Conservation (phyloP, 2,113 vertebrate genomes). For the Tringa solitaria region DNA sequence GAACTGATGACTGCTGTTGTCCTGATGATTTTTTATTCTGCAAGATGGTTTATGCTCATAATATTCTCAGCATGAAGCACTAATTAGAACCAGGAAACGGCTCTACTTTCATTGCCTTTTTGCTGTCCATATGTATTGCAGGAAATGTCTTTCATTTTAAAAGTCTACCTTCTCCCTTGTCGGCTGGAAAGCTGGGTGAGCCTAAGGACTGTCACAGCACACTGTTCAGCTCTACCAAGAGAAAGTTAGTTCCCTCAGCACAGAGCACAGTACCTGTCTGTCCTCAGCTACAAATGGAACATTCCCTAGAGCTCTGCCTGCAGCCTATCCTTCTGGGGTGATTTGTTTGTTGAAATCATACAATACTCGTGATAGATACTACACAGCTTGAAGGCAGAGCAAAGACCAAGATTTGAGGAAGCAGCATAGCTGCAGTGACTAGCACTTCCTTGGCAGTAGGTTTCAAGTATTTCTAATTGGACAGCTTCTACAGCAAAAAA, state of each 20-base stretch:
- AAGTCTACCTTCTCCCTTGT: background rate
- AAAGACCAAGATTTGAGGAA: background rate
- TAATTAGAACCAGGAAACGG: background rate
- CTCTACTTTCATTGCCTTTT: background rate
- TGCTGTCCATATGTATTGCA: background rate
- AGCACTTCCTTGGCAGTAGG: background rate
- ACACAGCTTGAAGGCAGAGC: background rate
- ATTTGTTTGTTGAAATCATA: background rate
- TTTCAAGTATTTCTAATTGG: background rate
- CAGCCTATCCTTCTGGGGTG: background rate
- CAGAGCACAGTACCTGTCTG: background rate
- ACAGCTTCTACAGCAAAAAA: background rate
- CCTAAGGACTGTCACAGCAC: fast-evolving
- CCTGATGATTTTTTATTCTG: background rate
- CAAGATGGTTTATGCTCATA: background rate
- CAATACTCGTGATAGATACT: fast-evolving
- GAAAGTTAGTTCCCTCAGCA: background rate
- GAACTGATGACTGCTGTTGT: background rate
- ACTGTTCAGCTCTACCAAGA: background rate
- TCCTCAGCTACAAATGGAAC: background rate
- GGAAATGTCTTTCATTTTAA: background rate
- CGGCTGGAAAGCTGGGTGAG: background rate
- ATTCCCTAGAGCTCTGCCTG: background rate
- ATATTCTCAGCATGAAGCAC: background rate
- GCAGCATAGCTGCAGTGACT: background rate